Conservation (phyloP, 2,888 invertebrate genomes). For the Diarsia brunnea region DNA sequence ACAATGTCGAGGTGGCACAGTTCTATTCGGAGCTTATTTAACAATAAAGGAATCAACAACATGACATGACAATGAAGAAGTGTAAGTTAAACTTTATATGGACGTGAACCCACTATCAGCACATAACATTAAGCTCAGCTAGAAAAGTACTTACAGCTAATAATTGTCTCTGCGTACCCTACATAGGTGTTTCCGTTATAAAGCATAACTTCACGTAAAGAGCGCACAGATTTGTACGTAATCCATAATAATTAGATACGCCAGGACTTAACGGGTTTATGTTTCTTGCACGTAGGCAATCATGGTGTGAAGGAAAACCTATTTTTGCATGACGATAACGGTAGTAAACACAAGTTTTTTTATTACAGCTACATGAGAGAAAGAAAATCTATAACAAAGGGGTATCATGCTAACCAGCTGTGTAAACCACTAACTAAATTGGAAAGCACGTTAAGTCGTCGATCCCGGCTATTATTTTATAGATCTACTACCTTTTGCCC, state of each 20-base stretch:
- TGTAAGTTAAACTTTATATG: background rate
- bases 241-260: conserved; percentile 57
- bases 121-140: background rate
- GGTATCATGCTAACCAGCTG: background rate
- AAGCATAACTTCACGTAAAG: conserved; percentile 21
- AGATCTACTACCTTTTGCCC: no score
- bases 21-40: no score
- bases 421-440: background rate
- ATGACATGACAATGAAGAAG: background rate
- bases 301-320: conserved; percentile 20
- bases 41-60: no score
- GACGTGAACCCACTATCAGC: background rate
- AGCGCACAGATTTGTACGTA: conserved; percentile 31
- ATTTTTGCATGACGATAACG: conserved; percentile 31
- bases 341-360: background rate
- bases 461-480: no score
- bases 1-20: no score
- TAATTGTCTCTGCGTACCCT: background rate
- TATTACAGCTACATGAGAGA: background rate
- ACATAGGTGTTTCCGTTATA: conserved; percentile 15
- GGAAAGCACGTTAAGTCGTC: no score
- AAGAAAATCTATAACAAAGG: background rate
- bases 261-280: conserved; percentile 50
- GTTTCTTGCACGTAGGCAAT: conserved; percentile 16
- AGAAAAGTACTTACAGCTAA: background rate